Percentiles rank a stretch among this genome's conserved stretches.
These are phyloP conservation scores for Lepidurus arcticus DNA, from an alignment of 1,140 invertebrate genomes.

Conservation along the genomic window DNA sequence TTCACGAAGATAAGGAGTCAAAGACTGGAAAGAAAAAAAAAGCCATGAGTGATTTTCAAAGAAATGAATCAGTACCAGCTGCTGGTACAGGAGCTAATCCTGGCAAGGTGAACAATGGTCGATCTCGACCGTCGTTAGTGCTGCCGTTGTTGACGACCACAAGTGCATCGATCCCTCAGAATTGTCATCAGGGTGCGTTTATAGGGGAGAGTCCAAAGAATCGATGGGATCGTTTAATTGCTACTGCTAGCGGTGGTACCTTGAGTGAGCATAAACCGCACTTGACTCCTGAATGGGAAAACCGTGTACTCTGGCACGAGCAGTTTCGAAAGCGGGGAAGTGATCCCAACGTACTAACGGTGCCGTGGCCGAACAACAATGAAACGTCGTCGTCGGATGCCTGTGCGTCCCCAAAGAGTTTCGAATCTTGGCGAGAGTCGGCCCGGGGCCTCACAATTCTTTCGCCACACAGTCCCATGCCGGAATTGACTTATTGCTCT, in stretches of 20 bases:
- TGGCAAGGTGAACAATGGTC: background rate
- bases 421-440: background rate
- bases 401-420: background rate
- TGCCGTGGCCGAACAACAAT: background rate
- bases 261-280: too few relatives aligned
- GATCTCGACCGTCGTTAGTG: background rate
- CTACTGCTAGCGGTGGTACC: background rate
- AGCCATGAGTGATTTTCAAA: too few relatives aligned
- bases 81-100: background rate
- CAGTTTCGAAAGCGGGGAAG: background rate
- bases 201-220: background rate
- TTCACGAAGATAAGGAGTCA: too few relatives aligned
- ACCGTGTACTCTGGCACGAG: background rate
- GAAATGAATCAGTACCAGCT: too few relatives aligned
- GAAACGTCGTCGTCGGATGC: background rate
- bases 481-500: conserved; percentile 26
- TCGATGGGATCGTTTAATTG: background rate
- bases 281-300: background rate
- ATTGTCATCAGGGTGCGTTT: background rate
- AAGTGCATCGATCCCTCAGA: background rate
- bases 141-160: background rate
- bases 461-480: conserved; percentile 25
- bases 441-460: conserved; percentile 22
- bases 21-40: too few relatives aligned
- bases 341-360: background rate